A percentile compares a stretch with the other conserved stretches of the same genome.
Conservation (phyloP, 2,797 vertebrate genomes). For the Galago senegalensis region DNA sequence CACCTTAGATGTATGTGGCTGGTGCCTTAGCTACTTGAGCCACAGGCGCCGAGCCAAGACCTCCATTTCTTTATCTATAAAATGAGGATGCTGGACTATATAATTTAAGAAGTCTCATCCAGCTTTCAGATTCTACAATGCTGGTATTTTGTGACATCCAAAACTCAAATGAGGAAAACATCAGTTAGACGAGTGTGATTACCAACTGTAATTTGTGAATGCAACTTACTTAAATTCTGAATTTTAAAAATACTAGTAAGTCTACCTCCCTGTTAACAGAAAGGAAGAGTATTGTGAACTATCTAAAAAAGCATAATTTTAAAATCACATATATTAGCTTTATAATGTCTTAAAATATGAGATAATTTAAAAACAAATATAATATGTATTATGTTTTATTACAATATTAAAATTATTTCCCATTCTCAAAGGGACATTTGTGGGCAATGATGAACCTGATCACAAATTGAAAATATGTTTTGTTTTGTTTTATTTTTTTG, state of each 20-base stretch:
- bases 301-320: not conserved
- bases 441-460: not conserved
- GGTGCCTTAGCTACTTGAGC: too few species aligned
- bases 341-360: not conserved
- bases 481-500: too few species aligned
- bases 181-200: not conserved
- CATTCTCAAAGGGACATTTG: not conserved
- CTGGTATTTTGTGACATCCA: not conserved
- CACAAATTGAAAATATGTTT: not conserved
- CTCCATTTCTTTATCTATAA: not conserved
- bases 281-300: not conserved
- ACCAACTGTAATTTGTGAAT: not conserved
- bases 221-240: not conserved
- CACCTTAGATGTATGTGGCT: too few species aligned
- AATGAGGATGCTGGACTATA: not conserved
- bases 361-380: slow-evolving; percentile 23
- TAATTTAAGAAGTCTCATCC: not conserved
- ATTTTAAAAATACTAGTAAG: not conserved
- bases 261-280: not conserved
- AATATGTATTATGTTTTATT: not conserved
- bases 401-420: not conserved
- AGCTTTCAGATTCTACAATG: not conserved
- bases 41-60: not conserved
- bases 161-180: not conserved
- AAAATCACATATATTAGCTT: not conserved